Base-by-base conservation (phyloP, 2,888 invertebrate genomes). In the Zygothrica quintamaculata region DNA sequence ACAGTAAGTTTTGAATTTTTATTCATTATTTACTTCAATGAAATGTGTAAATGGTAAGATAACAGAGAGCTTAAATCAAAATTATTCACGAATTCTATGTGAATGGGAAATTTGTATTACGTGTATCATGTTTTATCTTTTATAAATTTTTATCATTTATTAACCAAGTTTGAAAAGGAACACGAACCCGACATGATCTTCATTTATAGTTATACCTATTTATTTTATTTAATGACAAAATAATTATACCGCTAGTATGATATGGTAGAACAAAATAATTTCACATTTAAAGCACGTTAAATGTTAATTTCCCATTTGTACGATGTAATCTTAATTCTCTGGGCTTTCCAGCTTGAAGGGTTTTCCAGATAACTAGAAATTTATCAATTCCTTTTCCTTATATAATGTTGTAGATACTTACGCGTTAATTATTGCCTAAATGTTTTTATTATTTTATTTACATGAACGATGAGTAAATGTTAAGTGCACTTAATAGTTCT, bases 401-500 rank as follows among this genome's bases (percentile, higher is more conserved):
- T 22, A 22, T 5, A 22, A n/a, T n/a, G n/a, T 22, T 22, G 2
- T 22, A 22, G 18, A 22, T 22, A 22, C 5, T 5, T 22, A 22
- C 5, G 3, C 13, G 16, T 5, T 22, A 22, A 22, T 22, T n/a
- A 11, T 48, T 51, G 39, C 1, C 22, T 46, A 9, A 25, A 4
- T 3, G 18, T 22, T 22, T 22, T 22, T 22, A 3, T 22, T 22
- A n/a, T n/a, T n/a, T n/a, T 3, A 39, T 36, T 43, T 43, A 5
- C 26, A 46, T 37, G 52, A 7, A 9, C 34, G 36, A 36, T 50
- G 57, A 34, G 18, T 22, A 33, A 29, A 39, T 65, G 22, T 47
- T n/a, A 39, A 57, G 25, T 16, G 13, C 47, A 16, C 13, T 18
- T 31, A 12, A 58, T 55, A 43, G 56, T 59, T 39, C 43, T 53